Evolutionary conservation across 2,113 vertebrate genomes (phyloP).

Genomic region (Stomatorhinus ivindoensis): DNA sequence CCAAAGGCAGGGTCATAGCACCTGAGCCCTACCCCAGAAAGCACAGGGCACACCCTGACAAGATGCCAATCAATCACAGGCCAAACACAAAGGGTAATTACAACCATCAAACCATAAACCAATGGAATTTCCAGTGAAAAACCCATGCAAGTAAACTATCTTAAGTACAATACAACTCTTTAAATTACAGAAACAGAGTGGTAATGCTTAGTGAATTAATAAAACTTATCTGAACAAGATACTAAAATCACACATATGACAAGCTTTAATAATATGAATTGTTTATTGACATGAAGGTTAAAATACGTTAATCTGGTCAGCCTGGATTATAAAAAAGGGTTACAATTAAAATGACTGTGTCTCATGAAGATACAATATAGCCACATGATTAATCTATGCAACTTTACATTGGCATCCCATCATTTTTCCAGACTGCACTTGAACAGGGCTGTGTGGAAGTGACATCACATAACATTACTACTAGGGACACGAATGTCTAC

Average conservation of each 20-base stretch:
- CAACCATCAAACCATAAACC: not conserved
- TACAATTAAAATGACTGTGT: constrained; percentile 32
- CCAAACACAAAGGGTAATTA: not conserved
- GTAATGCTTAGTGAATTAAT: not conserved
- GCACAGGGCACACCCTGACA: not conserved
- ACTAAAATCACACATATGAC: not conserved
- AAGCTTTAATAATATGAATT: constrained; percentile 24
- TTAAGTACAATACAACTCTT: not conserved
- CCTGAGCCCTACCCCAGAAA: not conserved
- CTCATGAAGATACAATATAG: constrained; percentile 18
- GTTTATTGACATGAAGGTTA: constrained; percentile 50
- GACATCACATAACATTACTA: not conserved
- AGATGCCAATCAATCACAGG: not conserved
- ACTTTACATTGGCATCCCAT: not conserved
- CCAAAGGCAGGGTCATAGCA: not conserved
- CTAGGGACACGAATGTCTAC: not conserved
- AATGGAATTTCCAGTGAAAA: not conserved
- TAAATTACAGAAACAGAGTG: not conserved
- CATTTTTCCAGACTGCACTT: not conserved
- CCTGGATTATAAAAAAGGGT: constrained; percentile 32
- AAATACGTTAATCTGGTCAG: constrained; percentile 41
- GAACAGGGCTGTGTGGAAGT: not conserved
- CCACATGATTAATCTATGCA: not conserved
- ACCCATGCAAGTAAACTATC: not conserved
- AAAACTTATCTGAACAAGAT: not conserved